Base-by-base conservation (phyloP, 2,888 invertebrate species). In the Megalurothrips usitatus region DNA sequence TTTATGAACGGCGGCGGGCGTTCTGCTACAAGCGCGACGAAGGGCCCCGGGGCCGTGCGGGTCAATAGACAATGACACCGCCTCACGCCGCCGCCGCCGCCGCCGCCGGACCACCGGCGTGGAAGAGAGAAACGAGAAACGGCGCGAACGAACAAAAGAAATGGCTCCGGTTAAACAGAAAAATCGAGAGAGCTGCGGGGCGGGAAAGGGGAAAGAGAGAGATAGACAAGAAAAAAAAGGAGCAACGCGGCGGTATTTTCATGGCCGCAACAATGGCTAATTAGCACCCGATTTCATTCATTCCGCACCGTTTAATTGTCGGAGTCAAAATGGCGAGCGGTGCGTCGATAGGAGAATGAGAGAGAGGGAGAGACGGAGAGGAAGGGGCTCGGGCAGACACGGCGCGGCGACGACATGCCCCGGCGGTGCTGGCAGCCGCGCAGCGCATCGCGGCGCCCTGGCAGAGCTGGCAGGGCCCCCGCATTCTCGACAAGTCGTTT, bases 261-360 rank as follows among this genome's bases (percentile, higher is more conserved):
- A 75, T 26, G 26, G 34, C 68, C 68, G 68, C 58, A 58, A 75
- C 68, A 75, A 75, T 75, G 26, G 68, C 23, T 75, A 75, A 75
- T 75, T 75, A 75, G 68, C 68, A 75, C 68, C 68, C 26, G 68
- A 75, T 75, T 75, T 75, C 68, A 75, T 75, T 75, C 68, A 75
- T 75, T 75, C 68, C 68, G 68, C 12, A 23, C 68, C 68, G 68
- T 75, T 75, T 75, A 75, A 75, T 75, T 75, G 68, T 75, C n/a
- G 11, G 26, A 75, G 23, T 75, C 23, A 26, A 75, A 75, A 75
- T 26, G 68, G 68, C 19, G 58, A 10, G 58, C 14, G 58, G 58
- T 17, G 58, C 58, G 58, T n/a, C 19, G 19, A n/a, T 58, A 17
- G 58, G 58, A 19, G 58, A 43, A n/a, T n/a, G n/a, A n/a, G n/a